A percentile compares a stretch with the other conserved stretches of the same genome.
Conservation (phyloP, 2,797 vertebrate genomes). For the Rallus crepitans region DNA sequence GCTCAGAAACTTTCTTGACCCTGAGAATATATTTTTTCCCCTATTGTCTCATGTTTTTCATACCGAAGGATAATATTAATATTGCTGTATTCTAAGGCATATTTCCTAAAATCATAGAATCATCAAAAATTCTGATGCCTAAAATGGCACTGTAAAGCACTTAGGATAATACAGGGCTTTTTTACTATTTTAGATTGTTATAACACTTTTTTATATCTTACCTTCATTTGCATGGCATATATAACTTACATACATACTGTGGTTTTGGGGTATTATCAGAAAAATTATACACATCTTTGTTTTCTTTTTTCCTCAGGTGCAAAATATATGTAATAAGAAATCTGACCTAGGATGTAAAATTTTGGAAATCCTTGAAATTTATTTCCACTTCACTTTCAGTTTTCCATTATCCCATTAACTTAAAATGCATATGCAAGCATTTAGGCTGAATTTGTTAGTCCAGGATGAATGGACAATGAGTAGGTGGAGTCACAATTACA, state of each 20-base stretch:
- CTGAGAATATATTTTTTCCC: not conserved
- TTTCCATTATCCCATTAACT: not conserved
- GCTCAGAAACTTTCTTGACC: not conserved
- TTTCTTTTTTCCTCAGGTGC: not conserved
- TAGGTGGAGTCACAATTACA: not conserved
- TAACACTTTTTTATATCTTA: not conserved
- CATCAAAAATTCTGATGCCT: not conserved
- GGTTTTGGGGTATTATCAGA: not conserved
- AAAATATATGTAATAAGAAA: not conserved
- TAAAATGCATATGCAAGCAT: not conserved
- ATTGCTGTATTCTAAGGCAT: not conserved
- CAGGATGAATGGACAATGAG: not conserved
- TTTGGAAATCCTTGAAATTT: not conserved
- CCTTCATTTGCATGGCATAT: rapidly evolving
- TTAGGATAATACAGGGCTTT: not conserved
- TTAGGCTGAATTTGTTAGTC: not conserved
- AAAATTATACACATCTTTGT: not conserved
- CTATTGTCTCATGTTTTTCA: not conserved
- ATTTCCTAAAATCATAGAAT: not conserved
- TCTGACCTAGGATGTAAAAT: not conserved
- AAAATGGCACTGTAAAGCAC: not conserved
- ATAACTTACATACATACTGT: not conserved
- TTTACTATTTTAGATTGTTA: not conserved
- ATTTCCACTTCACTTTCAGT: not conserved
- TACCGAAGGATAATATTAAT: not conserved